Evolutionary conservation across 1,140 invertebrate species (phyloP), one percentile per base, ranked within the genome.

Genomic region (Sitodiplosis mosellana): DNA sequence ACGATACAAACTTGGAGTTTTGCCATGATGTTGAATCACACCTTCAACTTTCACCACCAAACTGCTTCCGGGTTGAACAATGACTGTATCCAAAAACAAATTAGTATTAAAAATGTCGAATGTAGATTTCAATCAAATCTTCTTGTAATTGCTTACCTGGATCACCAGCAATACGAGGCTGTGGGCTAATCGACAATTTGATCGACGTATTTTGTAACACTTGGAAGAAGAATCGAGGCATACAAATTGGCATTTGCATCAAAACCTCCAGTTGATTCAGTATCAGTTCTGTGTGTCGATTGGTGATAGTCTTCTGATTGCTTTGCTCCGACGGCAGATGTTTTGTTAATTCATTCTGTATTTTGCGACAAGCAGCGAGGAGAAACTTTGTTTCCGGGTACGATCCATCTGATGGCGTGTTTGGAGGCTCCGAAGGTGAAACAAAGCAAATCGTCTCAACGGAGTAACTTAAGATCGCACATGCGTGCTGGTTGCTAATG

Each of bases 211-310:
- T 77, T 62, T 92, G 88, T 10, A 90, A 65, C 6, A 79, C 76
- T 72, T 93, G 88, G 68, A 89, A 93, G 61, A 89, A 89, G 57
- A 82, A 90, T 34, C 90, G 70, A 15, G 90, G 86, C 54, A 64
- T 49, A 18, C 58, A 61, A 2, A 63, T 52, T 2, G 61, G 60
- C 8, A 58, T 59, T 46, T 57, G 62, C 8, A 55, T 63, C 10
- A 63, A 61, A 2, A 64, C 55, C 38, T 64, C 58, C 19, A 64
- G 61, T 47, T 63, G 51, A 2, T 56, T 57, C 11, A 64, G 51
- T 21, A 65, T 59, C 0, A 63, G 54, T 33, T 65, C 62, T 34
- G 61, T 50, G 38, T 65, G 62, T 0, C 57, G 52, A 18, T 56
- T 60, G 42, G 56, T 64, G 10, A 63, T 63, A 1, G 59, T 61